Evolutionary conservation across 2,113 vertebrate genomes (phyloP), one percentile per base, ranked within the genome.

Genomic region (Spilogale gracilis): DNA sequence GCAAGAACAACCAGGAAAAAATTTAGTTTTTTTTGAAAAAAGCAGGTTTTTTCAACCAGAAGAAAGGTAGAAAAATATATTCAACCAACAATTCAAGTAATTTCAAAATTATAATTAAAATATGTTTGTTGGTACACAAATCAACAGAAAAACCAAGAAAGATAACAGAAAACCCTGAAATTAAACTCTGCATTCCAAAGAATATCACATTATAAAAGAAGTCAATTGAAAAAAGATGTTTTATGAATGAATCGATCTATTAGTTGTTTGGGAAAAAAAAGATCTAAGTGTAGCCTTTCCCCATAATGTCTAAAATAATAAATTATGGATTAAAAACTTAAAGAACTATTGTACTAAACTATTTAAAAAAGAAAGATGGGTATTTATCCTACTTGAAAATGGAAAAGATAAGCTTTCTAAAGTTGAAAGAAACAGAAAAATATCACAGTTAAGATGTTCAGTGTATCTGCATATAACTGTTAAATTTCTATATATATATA

Each of bases 91-190:
- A 93, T 90, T 78, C 54, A 78, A 92, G 27, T 38, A 80, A 67
- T 84, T 80, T 78, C n/a, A 80, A 82, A 97, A 61, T 83, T 65
- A 25, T 93, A 17, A 73, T 82, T 74, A 60, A 74, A 78, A 32
- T 32, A 32, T 71, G 54, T 87, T 78, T 93, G 52, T 21, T 88
- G 43, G 48, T 25, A 43, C 21, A 87, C 67, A 21, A 74, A 87
- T 54, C 21, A 60, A 13, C 10, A 86, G 48, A 83, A 43, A 71
- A 88, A 23, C 17, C 12, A 61, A 21, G 56, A 6, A n/a, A 73
- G 18, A 58, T 14, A 71, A 80, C 11, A 63, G 9, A 83, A 11
- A 93, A 73, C 9, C 12, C 27, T 73, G 43, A 84, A 89, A 91
- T 9, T 9, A 93, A 25, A 69, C 16, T 96, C 6, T 61, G 12